Base-by-base conservation (phyloP, 2,888 invertebrate species). In the Zelleria hepariella region DNA sequence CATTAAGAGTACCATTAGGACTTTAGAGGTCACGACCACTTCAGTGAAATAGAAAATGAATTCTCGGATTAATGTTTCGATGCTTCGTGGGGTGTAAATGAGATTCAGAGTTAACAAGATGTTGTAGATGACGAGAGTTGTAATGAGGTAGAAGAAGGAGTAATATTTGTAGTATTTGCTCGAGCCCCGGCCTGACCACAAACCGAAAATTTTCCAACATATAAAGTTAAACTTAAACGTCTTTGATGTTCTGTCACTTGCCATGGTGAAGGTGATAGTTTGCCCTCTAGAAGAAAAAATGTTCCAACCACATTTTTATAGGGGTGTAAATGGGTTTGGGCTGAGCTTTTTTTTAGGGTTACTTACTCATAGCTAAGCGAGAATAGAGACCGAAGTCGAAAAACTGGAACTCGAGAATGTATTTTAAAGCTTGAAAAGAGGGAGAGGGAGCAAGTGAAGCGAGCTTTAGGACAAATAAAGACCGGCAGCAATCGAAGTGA, bases 21-120 rank as follows among this genome's bases (percentile, higher is more conserved):
- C 70, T 76, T 86, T 86, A n/a, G 68, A 64, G 48, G 67, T 64
- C 5, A 78, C 73, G 15, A 74, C 66, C 32, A 80, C 65, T 71
- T 77, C 78, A 26, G 74, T 78, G 58, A 81, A 79, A 65, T 73
- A 77, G 67, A 80, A 82, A 62, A 80, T 75, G 2, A 77, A 73
- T 74, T 86, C 85, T 2, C 68, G 72, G 21, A 86, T 71, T 32
- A 83, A 59, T 57, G 75, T 61, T 61, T 83, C 82, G 18, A 86
- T 70, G 67, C 72, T 74, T 25, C 64, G 67, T 1, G 84, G 83
- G 1, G 80, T 80, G 57, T 74, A 80, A 51, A 72, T 56, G 42
- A 86, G 63, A 63, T 81, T 85, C 10, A 83, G 21, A 18, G 79
- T 75, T 5, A 86, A 64, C 21, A 85, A 67, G 21, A 73, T 48